Evolutionary conservation across 2,113 vertebrate genomes (phyloP), one percentile per base, ranked within the genome.

Genomic region (Notarius lentiginosus): DNA sequence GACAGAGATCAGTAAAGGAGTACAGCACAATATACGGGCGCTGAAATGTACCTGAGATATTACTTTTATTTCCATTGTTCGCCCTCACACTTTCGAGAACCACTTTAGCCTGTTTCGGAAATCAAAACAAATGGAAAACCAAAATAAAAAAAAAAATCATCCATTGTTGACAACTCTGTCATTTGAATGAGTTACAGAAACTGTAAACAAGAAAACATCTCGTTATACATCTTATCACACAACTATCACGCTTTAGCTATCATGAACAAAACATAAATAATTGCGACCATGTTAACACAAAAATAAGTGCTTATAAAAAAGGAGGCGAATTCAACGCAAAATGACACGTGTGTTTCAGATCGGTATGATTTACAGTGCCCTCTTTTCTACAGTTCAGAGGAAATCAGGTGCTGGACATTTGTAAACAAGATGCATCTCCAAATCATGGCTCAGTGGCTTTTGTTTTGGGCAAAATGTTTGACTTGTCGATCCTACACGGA

Each of bases 1-100:
- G 51, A 86, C 60, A 84, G 41, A 41, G 41, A 41, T 53, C 70
- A 86, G 83, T n/a, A 82, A 70, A 80, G 75, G 88, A 86, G 73
- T 86, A 86, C 84, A 90, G 89, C 89, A 88, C 66, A 83, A 86
- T 84, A 83, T 79, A 87, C 83, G 95, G 93, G 93, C 94, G 92
- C 93, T 94, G 93, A 92, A 94, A 81, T 94, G 94, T 95, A 94
- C 95, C 95, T 96, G 95, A 96, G 95, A 95, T 93, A 90, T 93
- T 91, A 91, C 91, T 93, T 93, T 93, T 91, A 83, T 92, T 94
- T 93, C 85, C 85, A 88, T 79, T 83, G 92, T 41, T 92, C 91
- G 90, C 92, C 92, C 91, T 93, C 92, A 94, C 90, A 91, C 91
- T 91, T 89, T 91, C 88, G 84, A 72, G 89, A 91, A 93, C 90